Base-by-base conservation (phyloP, 2,888 invertebrate species). In the Petrolisthes cinctipes region DNA sequence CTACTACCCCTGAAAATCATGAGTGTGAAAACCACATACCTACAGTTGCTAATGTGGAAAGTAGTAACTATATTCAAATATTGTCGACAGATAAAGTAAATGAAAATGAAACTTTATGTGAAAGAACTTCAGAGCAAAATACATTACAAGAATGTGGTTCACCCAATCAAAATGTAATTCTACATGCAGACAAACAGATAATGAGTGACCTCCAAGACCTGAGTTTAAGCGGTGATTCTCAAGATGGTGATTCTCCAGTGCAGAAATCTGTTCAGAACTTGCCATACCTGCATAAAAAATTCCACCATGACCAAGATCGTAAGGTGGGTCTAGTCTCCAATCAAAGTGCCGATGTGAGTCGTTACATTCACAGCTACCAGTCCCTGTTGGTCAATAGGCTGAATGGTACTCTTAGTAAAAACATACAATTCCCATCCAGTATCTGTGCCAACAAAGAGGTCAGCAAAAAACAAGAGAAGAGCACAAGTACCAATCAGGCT, bases 231-330 rank as follows among this genome's bases (percentile, higher is more conserved):
- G n/a, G 71, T 71, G n/a, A n/a, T 71, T 14, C 11, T n/a, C 5
- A 5, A 17, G 71, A 71, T 20, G 5, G 71, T 71, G 71, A 71
- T n/a, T n/a, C 17, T n/a, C n/a, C n/a, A 5, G 6, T 71, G n/a
- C 71, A 71, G n/a, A 71, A 71, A 14, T 61, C 61, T n/a, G n/a
- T 57, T 23, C 81, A 37, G 37, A 79, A 71, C 5, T 37, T 81
- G 66, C 84, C 86, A 5, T 90, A 90, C 71, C 82, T 90, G 11
- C 90, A 90, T 66, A 90, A 90, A 83, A 90, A 90, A 61, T 90
- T 90, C 56, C 89, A 90, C 20, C 90, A 90, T 76, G 90, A 90
- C 51, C 90, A 89, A 20, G 86, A 90, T 51, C 71, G 88, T 54
- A 86, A 83, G 57, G 78, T 83, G n/a, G 79, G 37, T n/a, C 56